Evolutionary conservation across 2,888 invertebrate genomes (phyloP), one percentile per base, ranked within the genome.

Genomic region (Aproaerema taeniolella): DNA sequence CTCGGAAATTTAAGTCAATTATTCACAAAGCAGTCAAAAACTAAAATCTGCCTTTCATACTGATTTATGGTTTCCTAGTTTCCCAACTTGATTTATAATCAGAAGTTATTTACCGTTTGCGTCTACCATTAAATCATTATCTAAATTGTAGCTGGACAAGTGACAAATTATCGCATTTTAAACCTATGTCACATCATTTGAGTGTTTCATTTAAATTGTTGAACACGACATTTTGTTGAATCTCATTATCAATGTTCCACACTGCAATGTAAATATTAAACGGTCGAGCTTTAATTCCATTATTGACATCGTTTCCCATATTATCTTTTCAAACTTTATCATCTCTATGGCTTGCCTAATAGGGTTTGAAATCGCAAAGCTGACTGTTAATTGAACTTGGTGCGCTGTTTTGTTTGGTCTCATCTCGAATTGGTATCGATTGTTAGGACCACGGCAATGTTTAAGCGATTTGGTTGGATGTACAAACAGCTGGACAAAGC

Each of bases 191-290:
- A 38, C 26, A n/a, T 33, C 17, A 34, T 11, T 24, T 14, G 3
- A 32, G 32, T 30, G 43, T 41, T 46, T 41, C 38, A 40, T 46
- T 40, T 46, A 42, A 47, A 46, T 48, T 43, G 47, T 37, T 35
- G 42, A 39, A 38, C 47, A 43, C 42, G 26, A 44, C 49, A 46
- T 42, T 40, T 50, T 45, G 45, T 53, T 58, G 60, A 61, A 65
- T 63, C 65, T 62, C 61, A 69, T 73, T 72, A 68, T 55, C 58
- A 49, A 54, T 55, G 58, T 62, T 61, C 57, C 59, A 62, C 62
- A 63, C 55, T 49, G 51, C 52, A 57, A 43, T 54, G 67, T 67
- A 64, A 71, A 73, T 66, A 70, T 68, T 61, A 61, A 61, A 64
- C 53, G 46, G 43, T 53, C 58, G 56, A 52, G 61, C 64, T 63